phyloP scores from a whole-genome alignment of 1,140 invertebrate species.

The Rhynchophorus ferrugineus region DNA sequence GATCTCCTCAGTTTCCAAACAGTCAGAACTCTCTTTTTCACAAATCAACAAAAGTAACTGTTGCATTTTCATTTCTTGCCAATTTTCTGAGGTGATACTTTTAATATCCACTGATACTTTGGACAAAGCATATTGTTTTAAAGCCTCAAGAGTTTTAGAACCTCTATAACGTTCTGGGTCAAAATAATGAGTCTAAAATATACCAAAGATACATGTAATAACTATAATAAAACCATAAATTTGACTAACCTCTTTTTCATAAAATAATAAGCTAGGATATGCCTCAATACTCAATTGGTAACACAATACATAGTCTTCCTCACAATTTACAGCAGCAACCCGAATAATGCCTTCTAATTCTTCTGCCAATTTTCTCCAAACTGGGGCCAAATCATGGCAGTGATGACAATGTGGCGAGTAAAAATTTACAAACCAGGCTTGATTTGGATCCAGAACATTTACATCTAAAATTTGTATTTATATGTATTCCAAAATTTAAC shows the following conservation, averaged over 20 bases:
- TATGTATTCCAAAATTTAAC: not conserved
- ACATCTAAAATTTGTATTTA: slow-evolving; percentile 30
- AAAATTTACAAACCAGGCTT: slow-evolving; percentile 80
- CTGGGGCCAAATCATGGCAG: slow-evolving; percentile 69
- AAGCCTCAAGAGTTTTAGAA: slow-evolving; percentile 40
- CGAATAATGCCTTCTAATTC: slow-evolving; percentile 65
- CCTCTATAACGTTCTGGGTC: slow-evolving; percentile 42
- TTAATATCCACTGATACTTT: slow-evolving; percentile 35
- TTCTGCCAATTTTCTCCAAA: slow-evolving; percentile 71
- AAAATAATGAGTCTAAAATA: slow-evolving; percentile 35
- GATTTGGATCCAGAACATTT: slow-evolving; percentile 46
- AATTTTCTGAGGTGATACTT: slow-evolving; percentile 34
- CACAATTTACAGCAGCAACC: slow-evolving; percentile 72
- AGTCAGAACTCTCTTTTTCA: slow-evolving; percentile 43
- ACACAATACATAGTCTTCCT: slow-evolving; percentile 69
- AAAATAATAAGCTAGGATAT: slow-evolving; percentile 38
- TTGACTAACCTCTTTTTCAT: slow-evolving; percentile 35
- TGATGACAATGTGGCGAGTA: slow-evolving; percentile 80
- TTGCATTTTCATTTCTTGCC: slow-evolving; percentile 32
- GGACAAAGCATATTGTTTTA: slow-evolving; percentile 44
- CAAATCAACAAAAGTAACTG: slow-evolving; percentile 44
- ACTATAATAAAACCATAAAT: not conserved
- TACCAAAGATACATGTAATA: not conserved
- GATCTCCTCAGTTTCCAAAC: slow-evolving; percentile 47
- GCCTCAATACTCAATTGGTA: slow-evolving; percentile 49